A percentile compares a stretch with the other conserved stretches of the same genome.
Conservation (phyloP, 1,140 invertebrate species). For the Zaprionus nigranus region DNA sequence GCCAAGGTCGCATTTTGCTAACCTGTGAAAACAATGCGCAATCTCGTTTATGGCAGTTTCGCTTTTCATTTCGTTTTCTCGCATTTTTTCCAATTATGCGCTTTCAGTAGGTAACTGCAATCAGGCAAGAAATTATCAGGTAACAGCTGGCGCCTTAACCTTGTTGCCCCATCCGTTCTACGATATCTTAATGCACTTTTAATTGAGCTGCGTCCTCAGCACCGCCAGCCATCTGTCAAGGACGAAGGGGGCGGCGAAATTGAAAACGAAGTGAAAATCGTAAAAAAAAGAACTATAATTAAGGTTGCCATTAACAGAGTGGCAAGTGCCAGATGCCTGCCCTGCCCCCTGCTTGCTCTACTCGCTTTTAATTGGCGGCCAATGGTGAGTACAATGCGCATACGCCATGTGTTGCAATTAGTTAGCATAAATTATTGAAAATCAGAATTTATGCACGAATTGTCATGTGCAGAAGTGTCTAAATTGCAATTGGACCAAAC, state of each 20-base stretch:
- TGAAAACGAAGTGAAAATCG: conserved; percentile 63
- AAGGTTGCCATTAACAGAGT: conserved; percentile 57
- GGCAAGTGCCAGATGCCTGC: conserved; percentile 56
- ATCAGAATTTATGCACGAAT: conserved; percentile 74
- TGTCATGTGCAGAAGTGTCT: conserved; percentile 61
- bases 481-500: conserved; percentile 45
- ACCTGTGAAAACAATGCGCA: conserved; percentile 2
- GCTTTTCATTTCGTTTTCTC: conserved; percentile 34
- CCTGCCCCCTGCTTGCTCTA: neutral
- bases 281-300: conserved; percentile 68
- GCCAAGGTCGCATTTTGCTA: neutral
- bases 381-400: conserved; percentile 54
- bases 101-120: conserved; percentile 79
- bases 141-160: conserved; percentile 63
- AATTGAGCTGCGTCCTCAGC: conserved; percentile 63
- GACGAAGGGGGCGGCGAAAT: conserved; percentile 31
- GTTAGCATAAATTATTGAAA: conserved; percentile 76
- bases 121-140: conserved; percentile 67
- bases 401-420: conserved; percentile 73
- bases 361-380: conserved; percentile 30
- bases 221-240: conserved; percentile 39
- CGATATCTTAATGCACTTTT: conserved; percentile 76
- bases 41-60: conserved; percentile 30
- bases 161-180: conserved; percentile 55
- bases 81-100: conserved; percentile 53